Conservation (phyloP, 1,140 invertebrate genomes). For the Apis florea region DNA sequence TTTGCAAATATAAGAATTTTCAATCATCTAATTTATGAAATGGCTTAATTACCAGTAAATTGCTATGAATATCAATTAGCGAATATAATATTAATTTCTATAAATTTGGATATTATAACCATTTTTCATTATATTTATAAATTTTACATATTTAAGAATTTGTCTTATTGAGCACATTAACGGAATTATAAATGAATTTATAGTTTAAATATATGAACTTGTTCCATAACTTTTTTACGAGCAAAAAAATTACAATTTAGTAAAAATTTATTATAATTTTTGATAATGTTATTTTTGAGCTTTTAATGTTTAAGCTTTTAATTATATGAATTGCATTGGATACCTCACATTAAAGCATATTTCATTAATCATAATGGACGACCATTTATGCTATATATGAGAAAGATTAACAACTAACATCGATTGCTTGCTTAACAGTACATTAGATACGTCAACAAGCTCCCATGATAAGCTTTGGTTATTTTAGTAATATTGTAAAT, state of each 20-base stretch:
- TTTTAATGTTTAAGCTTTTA: slow-evolving; percentile 54
- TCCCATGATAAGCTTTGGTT: slow-evolving; percentile 66
- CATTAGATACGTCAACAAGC: slow-evolving; percentile 70
- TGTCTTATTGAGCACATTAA: slow-evolving; percentile 19
- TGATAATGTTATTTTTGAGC: slow-evolving; percentile 57
- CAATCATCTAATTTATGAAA: slow-evolving; percentile 40
- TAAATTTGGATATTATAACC: not conserved
- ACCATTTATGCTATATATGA: slow-evolving; percentile 76
- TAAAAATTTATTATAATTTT: slow-evolving; percentile 32
- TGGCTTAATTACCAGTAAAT: slow-evolving; percentile 28
- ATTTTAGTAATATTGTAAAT: slow-evolving; percentile 61
- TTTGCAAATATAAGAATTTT: slow-evolving; percentile 18
- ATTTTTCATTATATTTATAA: slow-evolving; percentile 18
- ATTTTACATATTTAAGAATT: slow-evolving; percentile 10
- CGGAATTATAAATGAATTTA: slow-evolving; percentile 17
- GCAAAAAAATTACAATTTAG: slow-evolving; percentile 7
- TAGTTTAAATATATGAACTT: slow-evolving; percentile 21
- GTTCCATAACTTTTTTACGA: slow-evolving; percentile 21
- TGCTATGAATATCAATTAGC: slow-evolving; percentile 19
- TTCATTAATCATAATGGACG: slow-evolving; percentile 76
- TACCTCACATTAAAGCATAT: slow-evolving; percentile 72
- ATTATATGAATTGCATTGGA: slow-evolving; percentile 63
- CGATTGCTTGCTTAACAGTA: slow-evolving; percentile 72
- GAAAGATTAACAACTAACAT: slow-evolving; percentile 78
- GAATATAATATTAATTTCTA: slow-evolving; percentile 21